A percentile compares a stretch with the other conserved stretches of the same genome.
These are phyloP conservation scores for Parascotia fuliginaria DNA, from an alignment of 2,888 invertebrate genomes.

Conservation along the genomic window DNA sequence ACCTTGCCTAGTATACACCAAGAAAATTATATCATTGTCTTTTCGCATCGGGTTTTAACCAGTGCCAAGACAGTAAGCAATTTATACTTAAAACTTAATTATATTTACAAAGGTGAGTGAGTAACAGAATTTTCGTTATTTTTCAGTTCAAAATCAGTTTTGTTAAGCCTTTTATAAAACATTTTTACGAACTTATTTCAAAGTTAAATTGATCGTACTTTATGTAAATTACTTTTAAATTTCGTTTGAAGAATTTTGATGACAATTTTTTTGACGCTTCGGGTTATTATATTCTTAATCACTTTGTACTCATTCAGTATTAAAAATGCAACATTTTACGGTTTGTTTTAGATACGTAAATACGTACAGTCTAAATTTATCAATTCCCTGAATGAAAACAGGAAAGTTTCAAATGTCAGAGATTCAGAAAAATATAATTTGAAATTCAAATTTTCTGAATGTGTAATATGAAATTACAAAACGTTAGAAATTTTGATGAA, in stretches of 20 bases:
- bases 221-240: slow-evolving; percentile 50
- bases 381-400: slow-evolving; percentile 6
- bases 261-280: slow-evolving; percentile 24
- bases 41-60: no score
- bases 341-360: background rate
- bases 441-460: slow-evolving; percentile 20
- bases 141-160: background rate
- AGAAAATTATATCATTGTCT: no score
- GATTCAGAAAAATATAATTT: slow-evolving; percentile 17
- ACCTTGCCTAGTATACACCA: no score
- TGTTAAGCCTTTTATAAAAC: slow-evolving; percentile 11
- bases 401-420: slow-evolving; percentile 6
- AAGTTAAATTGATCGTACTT: slow-evolving; percentile 52
- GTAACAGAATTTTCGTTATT: background rate
- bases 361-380: background rate
- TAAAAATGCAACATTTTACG: slow-evolving; percentile 1
- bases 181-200: slow-evolving; percentile 27
- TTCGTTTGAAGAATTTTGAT: slow-evolving; percentile 37
- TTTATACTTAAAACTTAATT: no score
- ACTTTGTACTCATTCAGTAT: slow-evolving; percentile 14
- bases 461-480: slow-evolving; percentile 11
- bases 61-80: no score
- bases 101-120: no score
- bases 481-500: slow-evolving; percentile 7
- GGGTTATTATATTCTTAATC: slow-evolving; percentile 26